phyloP scores from a whole-genome alignment of 2,113 vertebrate species.

The Cynopterus brachyotis region DNA sequence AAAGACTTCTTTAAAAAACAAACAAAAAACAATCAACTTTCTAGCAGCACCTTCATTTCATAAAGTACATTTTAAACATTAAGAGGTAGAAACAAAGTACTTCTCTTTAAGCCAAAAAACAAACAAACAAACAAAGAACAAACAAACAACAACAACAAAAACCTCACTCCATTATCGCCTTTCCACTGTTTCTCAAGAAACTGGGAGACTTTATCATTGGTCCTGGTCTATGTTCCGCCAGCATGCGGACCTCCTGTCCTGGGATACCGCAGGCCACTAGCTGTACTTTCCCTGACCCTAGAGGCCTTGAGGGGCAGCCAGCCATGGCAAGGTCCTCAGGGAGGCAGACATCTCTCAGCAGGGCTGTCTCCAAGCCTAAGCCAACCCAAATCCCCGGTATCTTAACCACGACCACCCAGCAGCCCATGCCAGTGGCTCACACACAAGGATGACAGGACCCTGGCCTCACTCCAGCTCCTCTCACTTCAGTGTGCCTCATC shows the following conservation, averaged over 20 bases:
- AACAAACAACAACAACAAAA: too few relatives aligned
- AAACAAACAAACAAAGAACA: too few relatives aligned
- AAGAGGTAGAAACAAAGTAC: background rate
- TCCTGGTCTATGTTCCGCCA: background rate
- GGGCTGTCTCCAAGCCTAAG: background rate
- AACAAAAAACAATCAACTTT: background rate
- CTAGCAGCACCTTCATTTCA: background rate
- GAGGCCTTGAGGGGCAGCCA: background rate
- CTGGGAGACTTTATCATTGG: background rate
- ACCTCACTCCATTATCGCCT: background rate
- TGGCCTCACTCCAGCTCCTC: background rate
- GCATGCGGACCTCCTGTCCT: background rate
- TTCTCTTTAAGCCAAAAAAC: background rate
- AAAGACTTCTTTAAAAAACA: background rate
- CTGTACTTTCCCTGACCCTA: background rate
- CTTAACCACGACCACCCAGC: slow-evolving; percentile 4
- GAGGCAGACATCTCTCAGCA: background rate
- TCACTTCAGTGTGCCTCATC: background rate
- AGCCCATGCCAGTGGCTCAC: background rate
- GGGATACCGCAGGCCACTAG: background rate
- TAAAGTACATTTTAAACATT: slow-evolving; percentile 3
- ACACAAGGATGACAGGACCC: background rate
- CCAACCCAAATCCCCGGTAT: background rate
- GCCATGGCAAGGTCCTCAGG: background rate
- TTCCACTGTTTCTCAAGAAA: background rate